Evolutionary conservation across 2,888 invertebrate species (phyloP).

Genomic region (Dynastes maya): DNA sequence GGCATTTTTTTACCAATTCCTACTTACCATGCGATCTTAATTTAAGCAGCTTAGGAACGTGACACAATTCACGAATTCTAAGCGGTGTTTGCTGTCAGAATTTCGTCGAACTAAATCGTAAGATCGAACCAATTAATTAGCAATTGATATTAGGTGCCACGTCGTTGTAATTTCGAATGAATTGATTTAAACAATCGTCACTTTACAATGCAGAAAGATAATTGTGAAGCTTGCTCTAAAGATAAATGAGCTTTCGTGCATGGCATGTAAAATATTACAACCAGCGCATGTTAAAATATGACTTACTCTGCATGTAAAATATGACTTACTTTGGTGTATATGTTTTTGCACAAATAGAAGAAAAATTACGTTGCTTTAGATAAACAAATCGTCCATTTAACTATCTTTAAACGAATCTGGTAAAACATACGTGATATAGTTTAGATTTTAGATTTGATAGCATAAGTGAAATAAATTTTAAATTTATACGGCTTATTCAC

Average conservation of each 20-base stretch:
- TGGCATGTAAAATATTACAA: slow-evolving; percentile 14
- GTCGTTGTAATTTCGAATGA: slow-evolving; percentile 8
- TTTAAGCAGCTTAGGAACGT: not conserved
- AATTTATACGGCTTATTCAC: no score
- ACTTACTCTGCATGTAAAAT: slow-evolving; percentile 31
- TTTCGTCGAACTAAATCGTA: slow-evolving; percentile 1
- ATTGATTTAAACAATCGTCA: slow-evolving; percentile 13
- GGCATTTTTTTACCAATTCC: not conserved
- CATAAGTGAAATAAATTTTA: no score
- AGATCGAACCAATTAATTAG: not conserved
- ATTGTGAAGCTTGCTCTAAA: slow-evolving; percentile 11
- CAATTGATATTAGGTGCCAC: slow-evolving; percentile 5
- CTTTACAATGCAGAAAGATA: slow-evolving; percentile 4
- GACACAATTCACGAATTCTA: not conserved
- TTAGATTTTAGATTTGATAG: no score
- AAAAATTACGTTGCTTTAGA: no score
- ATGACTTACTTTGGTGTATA: not conserved
- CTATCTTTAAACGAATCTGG: no score
- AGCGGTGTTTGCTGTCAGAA: slow-evolving; percentile 13
- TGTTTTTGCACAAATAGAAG: not conserved
- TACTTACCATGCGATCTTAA: not conserved
- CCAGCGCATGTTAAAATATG: slow-evolving; percentile 19
- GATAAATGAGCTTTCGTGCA: slow-evolving; percentile 26
- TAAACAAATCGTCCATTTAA: no score
- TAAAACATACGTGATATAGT: no score